Evolutionary conservation across 2,888 invertebrate genomes (phyloP).

Genomic region (Griposia aprilina): DNA sequence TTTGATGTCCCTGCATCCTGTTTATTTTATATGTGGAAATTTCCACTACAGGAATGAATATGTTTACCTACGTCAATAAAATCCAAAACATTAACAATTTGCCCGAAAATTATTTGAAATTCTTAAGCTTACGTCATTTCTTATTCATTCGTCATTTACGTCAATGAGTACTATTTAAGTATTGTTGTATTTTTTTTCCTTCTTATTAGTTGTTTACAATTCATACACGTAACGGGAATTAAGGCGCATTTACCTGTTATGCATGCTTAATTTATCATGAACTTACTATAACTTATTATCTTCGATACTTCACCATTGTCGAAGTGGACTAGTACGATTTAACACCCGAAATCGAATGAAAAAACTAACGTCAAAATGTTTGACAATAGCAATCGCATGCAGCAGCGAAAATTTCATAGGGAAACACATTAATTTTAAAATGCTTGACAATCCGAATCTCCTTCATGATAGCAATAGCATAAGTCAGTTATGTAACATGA

Average conservation of each 20-base stretch:
- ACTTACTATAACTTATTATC: neutral
- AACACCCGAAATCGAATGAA: no score
- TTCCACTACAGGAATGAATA: neutral
- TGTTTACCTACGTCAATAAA: slow-evolving; percentile 9
- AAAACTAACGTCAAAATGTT: neutral
- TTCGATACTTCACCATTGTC: no score
- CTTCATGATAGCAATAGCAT: slow-evolving; percentile 46
- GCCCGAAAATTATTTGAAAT: neutral
- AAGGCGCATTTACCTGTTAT: neutral
- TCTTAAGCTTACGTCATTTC: neutral
- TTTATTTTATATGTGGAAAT: neutral
- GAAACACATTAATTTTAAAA: neutral
- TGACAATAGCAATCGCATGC: slow-evolving; percentile 18
- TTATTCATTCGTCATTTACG: neutral
- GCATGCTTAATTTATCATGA: neutral
- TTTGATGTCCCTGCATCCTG: no score
- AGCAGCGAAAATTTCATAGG: slow-evolving; percentile 19
- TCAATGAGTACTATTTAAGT: slow-evolving; percentile 6
- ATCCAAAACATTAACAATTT: neutral
- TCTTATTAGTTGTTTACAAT: neutral
- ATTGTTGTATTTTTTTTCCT: neutral
- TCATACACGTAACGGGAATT: neutral
- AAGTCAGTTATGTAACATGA: slow-evolving; percentile 26
- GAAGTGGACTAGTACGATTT: neutral
- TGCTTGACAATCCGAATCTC: slow-evolving; percentile 15